Evolutionary conservation across 2,888 invertebrate species (phyloP).

Genomic region (Autographa pulchrina): DNA sequence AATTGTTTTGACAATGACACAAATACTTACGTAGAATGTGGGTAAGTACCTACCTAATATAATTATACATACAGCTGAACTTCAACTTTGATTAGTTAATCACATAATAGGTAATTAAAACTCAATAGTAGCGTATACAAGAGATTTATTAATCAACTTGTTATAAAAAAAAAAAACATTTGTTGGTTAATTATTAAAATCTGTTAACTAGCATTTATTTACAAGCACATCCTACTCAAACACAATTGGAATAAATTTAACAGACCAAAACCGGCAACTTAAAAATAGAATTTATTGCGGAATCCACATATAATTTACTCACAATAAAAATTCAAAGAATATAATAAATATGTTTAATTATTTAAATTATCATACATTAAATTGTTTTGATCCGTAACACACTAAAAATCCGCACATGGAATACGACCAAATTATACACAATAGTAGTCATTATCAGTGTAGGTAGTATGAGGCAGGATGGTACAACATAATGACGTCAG

Average conservation of each 20-base stretch:
- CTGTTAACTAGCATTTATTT: not conserved
- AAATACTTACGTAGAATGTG: constrained; percentile 1
- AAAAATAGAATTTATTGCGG: not conserved
- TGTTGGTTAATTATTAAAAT: not conserved
- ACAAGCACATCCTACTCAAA: not conserved
- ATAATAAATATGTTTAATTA: constrained; percentile 18
- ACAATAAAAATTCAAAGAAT: constrained; percentile 15
- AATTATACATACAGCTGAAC: constrained; percentile 6
- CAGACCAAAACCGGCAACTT: not conserved
- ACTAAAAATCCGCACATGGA: constrained; percentile 7
- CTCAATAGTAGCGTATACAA: not conserved
- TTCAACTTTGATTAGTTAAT: not conserved
- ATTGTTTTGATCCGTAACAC: constrained; percentile 11
- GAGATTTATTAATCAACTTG: not conserved
- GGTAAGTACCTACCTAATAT: constrained; percentile 1
- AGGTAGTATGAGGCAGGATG: not conserved
- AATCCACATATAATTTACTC: not conserved
- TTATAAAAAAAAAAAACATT: not conserved
- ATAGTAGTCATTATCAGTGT: constrained; percentile 7
- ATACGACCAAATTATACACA: constrained; percentile 10
- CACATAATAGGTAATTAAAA: not conserved
- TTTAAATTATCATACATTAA: constrained; percentile 11
- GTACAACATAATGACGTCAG: constrained; percentile 32
- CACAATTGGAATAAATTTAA: not conserved
- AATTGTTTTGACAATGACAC: constrained; percentile 7